Conservation (phyloP, 1,140 invertebrate genomes). For the Lasioglossum baleicum region DNA sequence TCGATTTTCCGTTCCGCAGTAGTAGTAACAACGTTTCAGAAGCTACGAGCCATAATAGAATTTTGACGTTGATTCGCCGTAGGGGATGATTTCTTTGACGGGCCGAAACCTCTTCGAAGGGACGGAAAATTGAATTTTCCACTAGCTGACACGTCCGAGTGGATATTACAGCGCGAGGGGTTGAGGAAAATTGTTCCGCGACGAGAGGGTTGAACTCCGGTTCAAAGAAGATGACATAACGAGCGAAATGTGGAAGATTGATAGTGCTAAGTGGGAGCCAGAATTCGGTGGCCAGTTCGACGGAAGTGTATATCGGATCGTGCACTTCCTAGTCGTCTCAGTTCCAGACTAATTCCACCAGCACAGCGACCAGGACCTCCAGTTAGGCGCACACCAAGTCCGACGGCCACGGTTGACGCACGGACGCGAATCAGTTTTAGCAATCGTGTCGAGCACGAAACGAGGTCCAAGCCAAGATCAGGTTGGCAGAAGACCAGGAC, state of each 20-base stretch:
- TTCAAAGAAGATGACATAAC: constrained; percentile 19
- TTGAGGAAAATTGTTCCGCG: no score
- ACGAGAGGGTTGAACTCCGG: not conserved
- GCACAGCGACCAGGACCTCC: constrained; percentile 22
- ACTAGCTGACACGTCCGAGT: not conserved
- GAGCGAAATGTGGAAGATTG: constrained; percentile 10
- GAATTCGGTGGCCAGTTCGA: constrained; percentile 21
- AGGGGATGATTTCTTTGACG: not conserved
- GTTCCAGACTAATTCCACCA: constrained; percentile 50
- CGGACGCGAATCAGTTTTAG: constrained; percentile 50
- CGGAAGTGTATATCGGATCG: constrained; percentile 41
- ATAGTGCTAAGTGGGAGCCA: constrained; percentile 14
- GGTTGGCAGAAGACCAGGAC: constrained; percentile 61
- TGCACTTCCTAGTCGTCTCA: constrained; percentile 32
- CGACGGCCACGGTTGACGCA: constrained; percentile 21
- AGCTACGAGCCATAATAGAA: not conserved
- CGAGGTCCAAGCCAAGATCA: constrained; percentile 48
- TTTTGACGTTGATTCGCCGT: not conserved
- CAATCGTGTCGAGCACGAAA: constrained; percentile 34
- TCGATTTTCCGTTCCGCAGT: not conserved
- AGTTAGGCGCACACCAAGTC: constrained; percentile 31
- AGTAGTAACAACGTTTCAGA: not conserved
- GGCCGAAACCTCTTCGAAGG: not conserved
- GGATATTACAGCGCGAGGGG: no score
- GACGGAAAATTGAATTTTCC: constrained; percentile 1